phyloP scores from a whole-genome alignment of 2,797 vertebrate genomes.

The Acanthis flammea region DNA sequence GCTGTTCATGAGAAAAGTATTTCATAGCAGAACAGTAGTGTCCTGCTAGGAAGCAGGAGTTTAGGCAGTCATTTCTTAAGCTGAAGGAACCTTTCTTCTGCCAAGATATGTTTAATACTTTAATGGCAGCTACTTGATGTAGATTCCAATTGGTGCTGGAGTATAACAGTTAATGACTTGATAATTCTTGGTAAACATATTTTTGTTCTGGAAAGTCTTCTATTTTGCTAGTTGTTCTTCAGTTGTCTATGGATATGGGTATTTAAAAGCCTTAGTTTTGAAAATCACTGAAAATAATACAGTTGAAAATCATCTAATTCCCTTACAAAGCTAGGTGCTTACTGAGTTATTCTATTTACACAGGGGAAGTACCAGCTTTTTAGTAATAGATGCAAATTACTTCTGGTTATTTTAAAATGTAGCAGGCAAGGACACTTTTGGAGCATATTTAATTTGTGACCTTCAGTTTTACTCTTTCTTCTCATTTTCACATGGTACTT shows the following conservation, averaged over 20 bases:
- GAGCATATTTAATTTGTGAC: background rate
- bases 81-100: background rate
- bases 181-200: background rate
- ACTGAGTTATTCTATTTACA: background rate
- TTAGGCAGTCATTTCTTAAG: background rate
- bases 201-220: background rate
- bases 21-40: background rate
- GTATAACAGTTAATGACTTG: background rate
- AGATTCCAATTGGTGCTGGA: background rate
- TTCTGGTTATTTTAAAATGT: background rate
- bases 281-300: background rate
- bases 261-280: background rate
- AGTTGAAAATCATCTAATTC: background rate
- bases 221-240: background rate
- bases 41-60: background rate
- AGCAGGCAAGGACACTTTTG: background rate
- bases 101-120: background rate
- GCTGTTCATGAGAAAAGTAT: background rate
- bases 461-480: constrained; percentile 5
- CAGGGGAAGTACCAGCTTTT: background rate
- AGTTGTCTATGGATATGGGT: background rate
- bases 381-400: background rate
- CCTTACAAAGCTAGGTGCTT: background rate
- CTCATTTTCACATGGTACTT: background rate
- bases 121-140: background rate